Conservation (phyloP, 2,113 vertebrate species). For the Abramis brama region DNA sequence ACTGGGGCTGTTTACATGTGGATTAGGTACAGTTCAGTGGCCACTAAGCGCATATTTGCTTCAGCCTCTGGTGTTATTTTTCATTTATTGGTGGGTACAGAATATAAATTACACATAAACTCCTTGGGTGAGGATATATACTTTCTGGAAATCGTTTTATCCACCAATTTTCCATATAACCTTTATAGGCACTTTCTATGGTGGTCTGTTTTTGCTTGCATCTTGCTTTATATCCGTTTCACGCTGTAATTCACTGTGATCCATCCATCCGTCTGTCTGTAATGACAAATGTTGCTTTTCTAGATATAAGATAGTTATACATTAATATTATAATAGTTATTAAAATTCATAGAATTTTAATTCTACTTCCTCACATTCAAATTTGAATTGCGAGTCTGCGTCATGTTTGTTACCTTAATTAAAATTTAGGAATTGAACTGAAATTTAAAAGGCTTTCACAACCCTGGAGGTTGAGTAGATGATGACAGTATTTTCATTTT, state of each 20-base stretch:
- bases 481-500: too few species aligned
- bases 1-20: constrained; percentile 59
- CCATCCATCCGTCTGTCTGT: background rate
- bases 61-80: constrained; percentile 48
- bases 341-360: background rate
- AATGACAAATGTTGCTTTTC: background rate
- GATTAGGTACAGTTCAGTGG: constrained; percentile 60
- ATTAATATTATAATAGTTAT: background rate
- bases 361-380: background rate
- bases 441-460: too few species aligned
- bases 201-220: background rate
- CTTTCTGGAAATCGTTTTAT: constrained; percentile 29
- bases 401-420: background rate
- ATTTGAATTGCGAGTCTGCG: background rate
- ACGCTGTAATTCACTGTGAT: too few species aligned
- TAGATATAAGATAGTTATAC: background rate
- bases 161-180: background rate
- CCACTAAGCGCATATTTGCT: constrained; percentile 49
- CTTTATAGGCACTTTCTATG: background rate
- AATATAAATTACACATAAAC: constrained; percentile 58
- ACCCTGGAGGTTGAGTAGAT: too few species aligned
- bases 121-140: constrained; percentile 55
- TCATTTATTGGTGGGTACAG: constrained; percentile 52
- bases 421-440: background rate
- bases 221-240: too few species aligned